Percentiles rank a stretch among this genome's conserved stretches.
Conservation (phyloP, 1,140 invertebrate genomes). For the Eriocheir sinensis region DNA sequence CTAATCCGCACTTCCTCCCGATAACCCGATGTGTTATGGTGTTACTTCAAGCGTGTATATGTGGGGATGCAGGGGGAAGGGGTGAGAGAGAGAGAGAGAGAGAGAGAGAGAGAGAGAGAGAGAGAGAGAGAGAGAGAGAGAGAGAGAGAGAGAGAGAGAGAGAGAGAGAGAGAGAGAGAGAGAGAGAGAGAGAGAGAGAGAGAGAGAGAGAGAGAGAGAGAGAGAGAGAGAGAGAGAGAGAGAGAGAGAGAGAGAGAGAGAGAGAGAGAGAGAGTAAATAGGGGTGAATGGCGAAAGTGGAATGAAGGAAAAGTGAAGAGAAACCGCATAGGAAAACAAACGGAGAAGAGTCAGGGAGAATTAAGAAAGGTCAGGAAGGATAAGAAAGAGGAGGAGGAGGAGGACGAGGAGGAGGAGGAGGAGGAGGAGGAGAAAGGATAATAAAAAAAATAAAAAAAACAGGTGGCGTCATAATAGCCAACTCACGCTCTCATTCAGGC, state of each 20-base stretch:
- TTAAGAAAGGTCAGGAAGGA: no score
- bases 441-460: no score
- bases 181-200: neutral
- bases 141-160: neutral
- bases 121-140: neutral
- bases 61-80: no score
- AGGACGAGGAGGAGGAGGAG: neutral
- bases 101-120: neutral
- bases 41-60: neutral
- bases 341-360: neutral
- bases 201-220: neutral
- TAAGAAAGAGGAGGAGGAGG: neutral
- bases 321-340: no score
- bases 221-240: neutral
- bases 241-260: conserved; percentile 38
- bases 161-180: neutral
- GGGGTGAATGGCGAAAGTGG: no score
- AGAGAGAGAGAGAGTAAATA: neutral
- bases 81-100: no score
- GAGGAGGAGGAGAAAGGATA: conserved; percentile 27
- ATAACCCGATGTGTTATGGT: neutral
- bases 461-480: neutral
- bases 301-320: no score
- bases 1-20: neutral
- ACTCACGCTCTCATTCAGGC: neutral